phyloP scores from a whole-genome alignment of 2,888 invertebrate species.

The Cryptocephalus primarius region DNA sequence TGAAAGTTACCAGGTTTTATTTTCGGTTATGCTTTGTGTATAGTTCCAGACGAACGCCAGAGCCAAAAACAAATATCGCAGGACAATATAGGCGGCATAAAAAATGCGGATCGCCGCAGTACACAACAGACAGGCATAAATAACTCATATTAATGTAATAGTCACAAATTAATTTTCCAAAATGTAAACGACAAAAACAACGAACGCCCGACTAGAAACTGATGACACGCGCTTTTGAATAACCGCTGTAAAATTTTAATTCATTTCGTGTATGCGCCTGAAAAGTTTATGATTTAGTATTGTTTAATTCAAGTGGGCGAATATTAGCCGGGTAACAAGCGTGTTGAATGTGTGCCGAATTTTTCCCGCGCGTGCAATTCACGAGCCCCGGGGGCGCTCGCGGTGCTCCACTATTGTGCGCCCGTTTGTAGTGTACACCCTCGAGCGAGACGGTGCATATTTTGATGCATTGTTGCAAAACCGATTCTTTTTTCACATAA shows the following conservation, averaged over 20 bases:
- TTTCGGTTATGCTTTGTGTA: too few relatives aligned
- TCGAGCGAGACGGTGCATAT: not conserved
- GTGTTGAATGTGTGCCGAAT: slow-evolving; percentile 21
- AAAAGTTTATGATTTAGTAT: slow-evolving; percentile 29
- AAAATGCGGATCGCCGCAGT: not conserved
- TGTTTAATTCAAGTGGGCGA: slow-evolving; percentile 28
- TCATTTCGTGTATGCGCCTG: slow-evolving; percentile 34
- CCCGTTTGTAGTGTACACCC: not conserved
- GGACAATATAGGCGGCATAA: too few relatives aligned
- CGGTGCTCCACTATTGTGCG: not conserved
- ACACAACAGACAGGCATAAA: not conserved
- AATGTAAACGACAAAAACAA: slow-evolving; percentile 28
- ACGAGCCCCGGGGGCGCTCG: slow-evolving; percentile 1
- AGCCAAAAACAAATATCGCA: too few relatives aligned
- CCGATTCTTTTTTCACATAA: too few relatives aligned
- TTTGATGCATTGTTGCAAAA: not conserved
- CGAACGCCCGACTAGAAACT: slow-evolving; percentile 20
- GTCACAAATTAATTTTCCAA: slow-evolving; percentile 23
- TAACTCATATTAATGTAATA: not conserved
- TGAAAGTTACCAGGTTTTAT: too few relatives aligned
- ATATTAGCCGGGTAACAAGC: slow-evolving; percentile 19
- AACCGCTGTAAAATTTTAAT: slow-evolving; percentile 34
- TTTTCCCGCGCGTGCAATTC: slow-evolving; percentile 20
- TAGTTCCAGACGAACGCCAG: too few relatives aligned
- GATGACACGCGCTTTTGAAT: slow-evolving; percentile 21